Evolutionary conservation across 2,113 vertebrate species (phyloP).

Genomic region (Hydrolagus affinis): DNA sequence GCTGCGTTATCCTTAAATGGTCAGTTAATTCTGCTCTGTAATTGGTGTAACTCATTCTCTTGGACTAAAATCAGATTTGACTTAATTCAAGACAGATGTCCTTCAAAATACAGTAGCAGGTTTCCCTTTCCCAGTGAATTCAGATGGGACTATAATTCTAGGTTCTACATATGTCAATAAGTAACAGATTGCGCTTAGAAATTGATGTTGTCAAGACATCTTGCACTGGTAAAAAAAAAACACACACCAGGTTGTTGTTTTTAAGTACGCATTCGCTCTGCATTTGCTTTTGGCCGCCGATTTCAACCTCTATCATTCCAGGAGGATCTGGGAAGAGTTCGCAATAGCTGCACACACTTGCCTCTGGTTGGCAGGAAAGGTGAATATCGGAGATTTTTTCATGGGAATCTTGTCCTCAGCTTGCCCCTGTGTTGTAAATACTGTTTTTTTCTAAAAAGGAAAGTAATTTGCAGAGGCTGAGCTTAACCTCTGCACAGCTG

Average conservation of each 20-base stretch:
- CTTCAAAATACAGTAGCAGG: neutral
- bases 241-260: too few species aligned
- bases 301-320: neutral
- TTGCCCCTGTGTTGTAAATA: too few species aligned
- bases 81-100: slow-evolving; percentile 11
- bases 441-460: neutral
- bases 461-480: neutral
- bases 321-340: neutral
- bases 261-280: too few species aligned
- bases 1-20: too few species aligned
- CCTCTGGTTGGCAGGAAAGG: neutral
- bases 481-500: neutral
- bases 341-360: neutral
- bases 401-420: too few species aligned
- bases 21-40: neutral
- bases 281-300: neutral
- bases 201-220: neutral
- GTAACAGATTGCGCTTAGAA: neutral
- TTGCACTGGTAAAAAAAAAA: neutral
- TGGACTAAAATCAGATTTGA: neutral
- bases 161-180: neutral
- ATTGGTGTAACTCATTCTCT: neutral
- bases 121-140: neutral
- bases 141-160: neutral
- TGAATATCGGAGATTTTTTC: neutral